Conservation (phyloP, 92 coral and sea anemone genomes). For the Zoanthus sociatus region DNA sequence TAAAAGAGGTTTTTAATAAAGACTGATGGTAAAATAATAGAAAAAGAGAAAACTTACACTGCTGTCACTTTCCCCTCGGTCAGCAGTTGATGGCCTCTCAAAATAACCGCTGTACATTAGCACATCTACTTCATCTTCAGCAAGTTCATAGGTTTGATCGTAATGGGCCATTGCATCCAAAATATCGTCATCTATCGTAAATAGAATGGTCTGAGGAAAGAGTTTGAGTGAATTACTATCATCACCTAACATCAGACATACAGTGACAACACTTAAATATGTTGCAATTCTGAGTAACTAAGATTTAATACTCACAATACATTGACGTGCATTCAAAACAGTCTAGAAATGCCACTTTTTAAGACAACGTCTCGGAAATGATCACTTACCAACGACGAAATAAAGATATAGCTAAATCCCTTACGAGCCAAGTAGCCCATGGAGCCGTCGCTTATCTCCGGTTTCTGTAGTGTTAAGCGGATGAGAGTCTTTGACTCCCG, state of each 20-base stretch:
- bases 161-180: slow-evolving; percentile 95
- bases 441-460: too few relatives aligned
- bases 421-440: too few relatives aligned
- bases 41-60: slow-evolving; percentile 22
- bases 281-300: too few relatives aligned
- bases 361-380: background rate
- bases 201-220: slow-evolving; percentile 83
- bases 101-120: slow-evolving; percentile 78
- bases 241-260: background rate
- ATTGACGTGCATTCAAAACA: background rate
- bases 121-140: slow-evolving; percentile 89
- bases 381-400: background rate
- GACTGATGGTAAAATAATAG: background rate
- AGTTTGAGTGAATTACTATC: background rate
- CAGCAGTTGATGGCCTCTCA: slow-evolving; percentile 93
- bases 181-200: slow-evolving; percentile 94
- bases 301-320: background rate
- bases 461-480: too few relatives aligned
- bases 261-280: background rate
- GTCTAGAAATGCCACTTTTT: background rate
- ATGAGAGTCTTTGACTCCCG: too few relatives aligned
- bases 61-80: slow-evolving; percentile 69
- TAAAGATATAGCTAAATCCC: too few relatives aligned
- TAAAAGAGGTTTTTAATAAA: background rate
- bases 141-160: slow-evolving; percentile 95